These are phyloP conservation scores for Isurus oxyrinchus DNA, from an alignment of 2,113 vertebrate genomes.

Conservation along the genomic window DNA sequence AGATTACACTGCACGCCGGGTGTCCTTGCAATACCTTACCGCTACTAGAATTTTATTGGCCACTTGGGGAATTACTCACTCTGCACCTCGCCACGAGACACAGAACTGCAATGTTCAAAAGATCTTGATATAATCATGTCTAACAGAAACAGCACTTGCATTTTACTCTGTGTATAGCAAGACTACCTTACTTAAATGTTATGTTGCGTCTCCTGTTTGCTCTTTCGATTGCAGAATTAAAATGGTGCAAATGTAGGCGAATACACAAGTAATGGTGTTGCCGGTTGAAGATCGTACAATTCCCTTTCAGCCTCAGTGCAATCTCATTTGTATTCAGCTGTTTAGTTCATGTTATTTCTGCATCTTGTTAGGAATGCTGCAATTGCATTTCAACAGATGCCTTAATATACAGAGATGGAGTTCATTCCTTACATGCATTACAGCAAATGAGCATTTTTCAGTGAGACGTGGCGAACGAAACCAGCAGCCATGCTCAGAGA, in stretches of 20 bases:
- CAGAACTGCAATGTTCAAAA: neutral
- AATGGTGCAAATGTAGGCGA: neutral
- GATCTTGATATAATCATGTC: slow-evolving; percentile 16
- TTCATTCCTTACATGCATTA: neutral
- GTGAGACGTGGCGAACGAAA: neutral
- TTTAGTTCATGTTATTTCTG: neutral
- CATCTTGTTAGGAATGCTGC: neutral
- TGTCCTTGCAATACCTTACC: slow-evolving; percentile 42
- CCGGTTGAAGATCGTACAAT: neutral
- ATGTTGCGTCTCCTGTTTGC: neutral
- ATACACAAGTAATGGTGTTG: neutral
- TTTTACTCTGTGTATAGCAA: neutral
- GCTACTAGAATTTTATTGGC: slow-evolving; percentile 58
- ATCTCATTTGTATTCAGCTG: neutral
- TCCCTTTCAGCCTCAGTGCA: neutral
- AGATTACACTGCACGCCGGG: slow-evolving; percentile 28
- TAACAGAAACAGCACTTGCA: slow-evolving; percentile 4
- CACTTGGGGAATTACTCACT: slow-evolving; percentile 56
- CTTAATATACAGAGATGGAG: neutral
- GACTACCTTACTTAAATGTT: neutral
- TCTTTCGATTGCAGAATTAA: neutral
- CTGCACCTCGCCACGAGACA: slow-evolving; percentile 46
- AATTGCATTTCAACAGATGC: neutral
- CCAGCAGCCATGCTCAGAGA: neutral
- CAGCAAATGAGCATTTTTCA: neutral